Conservation (phyloP, 2,888 invertebrate species). For the Mayetiola destructor region DNA sequence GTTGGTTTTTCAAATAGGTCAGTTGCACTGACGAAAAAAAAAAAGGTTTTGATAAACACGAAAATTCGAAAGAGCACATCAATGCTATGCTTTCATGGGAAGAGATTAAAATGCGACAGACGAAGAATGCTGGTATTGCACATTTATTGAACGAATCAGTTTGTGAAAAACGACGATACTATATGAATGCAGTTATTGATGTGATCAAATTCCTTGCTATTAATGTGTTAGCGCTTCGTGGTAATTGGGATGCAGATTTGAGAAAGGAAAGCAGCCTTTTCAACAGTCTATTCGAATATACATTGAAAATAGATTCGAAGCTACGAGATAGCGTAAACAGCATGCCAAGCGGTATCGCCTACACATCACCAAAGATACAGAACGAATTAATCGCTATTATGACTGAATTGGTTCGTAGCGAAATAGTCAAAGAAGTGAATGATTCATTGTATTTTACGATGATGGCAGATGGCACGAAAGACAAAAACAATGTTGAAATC, state of each 20-base stretch:
- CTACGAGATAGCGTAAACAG: background rate
- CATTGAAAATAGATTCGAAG: background rate
- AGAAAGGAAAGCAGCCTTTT: background rate
- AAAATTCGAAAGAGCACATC: background rate
- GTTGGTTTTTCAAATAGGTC: background rate
- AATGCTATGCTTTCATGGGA: background rate
- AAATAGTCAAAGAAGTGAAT: background rate
- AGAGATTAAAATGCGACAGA: background rate
- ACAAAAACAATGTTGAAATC: background rate
- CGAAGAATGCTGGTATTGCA: no score
- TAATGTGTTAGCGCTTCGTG: background rate
- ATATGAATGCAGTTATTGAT: background rate
- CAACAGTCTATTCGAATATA: background rate
- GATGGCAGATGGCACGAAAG: background rate
- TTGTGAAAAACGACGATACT: background rate
- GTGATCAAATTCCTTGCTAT: background rate
- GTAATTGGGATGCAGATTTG: background rate
- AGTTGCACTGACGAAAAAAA: background rate
- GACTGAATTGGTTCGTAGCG: background rate
- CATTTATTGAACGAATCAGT: no score
- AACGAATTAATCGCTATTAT: background rate
- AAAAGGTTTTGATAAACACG: background rate
- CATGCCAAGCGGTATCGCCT: background rate
- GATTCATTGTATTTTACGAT: background rate
- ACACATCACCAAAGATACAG: background rate